phyloP scores from a whole-genome alignment of 2,797 vertebrate genomes.

The Myotis daubentonii region DNA sequence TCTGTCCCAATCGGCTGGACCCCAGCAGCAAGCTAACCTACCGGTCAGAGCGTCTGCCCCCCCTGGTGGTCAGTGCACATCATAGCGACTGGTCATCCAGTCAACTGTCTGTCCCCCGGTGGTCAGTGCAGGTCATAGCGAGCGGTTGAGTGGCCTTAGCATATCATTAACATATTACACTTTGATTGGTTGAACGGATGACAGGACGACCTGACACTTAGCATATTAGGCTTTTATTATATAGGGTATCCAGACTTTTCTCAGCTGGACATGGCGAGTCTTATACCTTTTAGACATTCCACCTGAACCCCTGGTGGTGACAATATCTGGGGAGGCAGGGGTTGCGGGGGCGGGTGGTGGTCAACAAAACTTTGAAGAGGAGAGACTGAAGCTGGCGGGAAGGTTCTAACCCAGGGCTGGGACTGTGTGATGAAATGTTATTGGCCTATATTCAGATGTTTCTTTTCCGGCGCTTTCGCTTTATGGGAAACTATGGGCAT shows the following conservation, averaged over 20 bases:
- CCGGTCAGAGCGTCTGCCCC: too few species aligned
- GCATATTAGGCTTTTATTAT: too few species aligned
- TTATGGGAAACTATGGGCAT: not conserved
- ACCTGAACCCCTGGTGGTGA: not conserved
- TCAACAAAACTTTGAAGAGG: not conserved
- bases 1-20: too few species aligned
- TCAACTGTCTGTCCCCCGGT: too few species aligned
- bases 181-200: too few species aligned
- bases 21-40: too few species aligned
- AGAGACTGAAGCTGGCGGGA: not conserved
- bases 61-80: too few species aligned
- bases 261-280: not conserved
- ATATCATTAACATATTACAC: too few species aligned
- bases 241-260: not conserved
- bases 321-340: not conserved
- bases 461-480: not conserved
- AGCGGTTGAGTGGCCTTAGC: too few species aligned
- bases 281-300: not conserved
- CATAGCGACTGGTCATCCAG: too few species aligned
- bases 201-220: too few species aligned
- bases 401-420: not conserved
- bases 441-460: not conserved
- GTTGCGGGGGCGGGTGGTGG: not conserved
- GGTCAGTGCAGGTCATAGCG: too few species aligned
- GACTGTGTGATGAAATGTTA: not conserved